These are phyloP conservation scores for Octodon degus DNA, from an alignment of 2,113 vertebrate species.

Conservation along the genomic window DNA sequence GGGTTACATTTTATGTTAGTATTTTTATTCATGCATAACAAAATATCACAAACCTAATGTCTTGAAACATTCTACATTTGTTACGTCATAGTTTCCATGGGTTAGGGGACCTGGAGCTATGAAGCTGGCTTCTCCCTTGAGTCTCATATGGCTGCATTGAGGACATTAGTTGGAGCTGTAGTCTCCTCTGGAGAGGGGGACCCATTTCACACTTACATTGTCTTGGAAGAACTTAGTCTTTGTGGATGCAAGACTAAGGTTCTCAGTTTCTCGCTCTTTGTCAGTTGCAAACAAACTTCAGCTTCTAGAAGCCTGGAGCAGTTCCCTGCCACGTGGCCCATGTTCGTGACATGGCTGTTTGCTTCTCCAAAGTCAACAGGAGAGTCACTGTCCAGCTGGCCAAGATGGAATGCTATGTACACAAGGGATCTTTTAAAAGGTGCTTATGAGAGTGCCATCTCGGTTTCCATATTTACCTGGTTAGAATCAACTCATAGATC, in stretches of 20 bases:
- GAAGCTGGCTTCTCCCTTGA: background rate
- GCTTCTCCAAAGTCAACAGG: background rate
- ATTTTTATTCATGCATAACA: slow-evolving; percentile 38
- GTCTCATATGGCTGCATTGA: background rate
- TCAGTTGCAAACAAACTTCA: background rate
- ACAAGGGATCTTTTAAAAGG: background rate
- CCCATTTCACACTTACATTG: background rate
- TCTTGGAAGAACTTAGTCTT: slow-evolving; percentile 1
- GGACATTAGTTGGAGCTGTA: background rate
- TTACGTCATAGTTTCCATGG: background rate
- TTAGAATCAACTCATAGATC: slow-evolving; percentile 38
- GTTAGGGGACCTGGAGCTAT: background rate
- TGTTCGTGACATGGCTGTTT: background rate
- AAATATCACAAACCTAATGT: background rate
- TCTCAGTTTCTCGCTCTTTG: slow-evolving; percentile 31
- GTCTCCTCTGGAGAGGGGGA: background rate
- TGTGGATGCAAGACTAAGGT: background rate
- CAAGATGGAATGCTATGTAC: background rate
- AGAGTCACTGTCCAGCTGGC: background rate
- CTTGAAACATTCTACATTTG: background rate
- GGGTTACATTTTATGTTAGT: background rate
- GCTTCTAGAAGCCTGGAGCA: background rate
- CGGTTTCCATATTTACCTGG: slow-evolving; percentile 4
- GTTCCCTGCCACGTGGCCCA: background rate
- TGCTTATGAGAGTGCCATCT: background rate